Conservation (phyloP, 2,888 invertebrate species). For the Orchesellides sinensis region DNA sequence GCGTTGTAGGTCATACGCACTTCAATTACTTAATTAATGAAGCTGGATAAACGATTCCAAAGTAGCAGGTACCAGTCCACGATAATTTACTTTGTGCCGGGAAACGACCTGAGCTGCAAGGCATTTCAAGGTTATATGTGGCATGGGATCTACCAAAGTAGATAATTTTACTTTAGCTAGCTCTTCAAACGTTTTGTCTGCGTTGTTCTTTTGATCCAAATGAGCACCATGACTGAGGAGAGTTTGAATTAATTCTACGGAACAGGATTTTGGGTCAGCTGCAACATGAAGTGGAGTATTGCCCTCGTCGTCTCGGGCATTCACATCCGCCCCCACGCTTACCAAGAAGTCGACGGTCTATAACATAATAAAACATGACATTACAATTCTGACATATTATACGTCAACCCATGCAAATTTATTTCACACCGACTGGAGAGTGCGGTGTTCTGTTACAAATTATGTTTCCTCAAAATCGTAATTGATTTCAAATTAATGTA, state of each 20-base stretch:
- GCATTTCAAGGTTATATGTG: constrained; percentile 89
- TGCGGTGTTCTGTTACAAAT: constrained; percentile 31
- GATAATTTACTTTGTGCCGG: constrained; percentile 77
- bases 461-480: constrained; percentile 3
- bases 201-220: constrained; percentile 87
- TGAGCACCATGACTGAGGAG: constrained; percentile 90
- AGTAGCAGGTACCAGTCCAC: constrained; percentile 77
- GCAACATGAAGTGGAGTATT: constrained; percentile 94
- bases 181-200: constrained; percentile 86
- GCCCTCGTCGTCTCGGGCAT: constrained; percentile 87
- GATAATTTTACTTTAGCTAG: constrained; percentile 76
- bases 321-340: constrained; percentile 89
- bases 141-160: constrained; percentile 84
- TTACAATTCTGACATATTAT: constrained; percentile 27
- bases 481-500: constrained; percentile 52
- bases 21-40: constrained; percentile 75
- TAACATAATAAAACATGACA: constrained; percentile 76
- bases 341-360: constrained; percentile 86
- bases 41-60: constrained; percentile 78
- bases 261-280: constrained; percentile 81
- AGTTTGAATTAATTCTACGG: constrained; percentile 83
- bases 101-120: constrained; percentile 88
- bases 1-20: constrained; percentile 58
- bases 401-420: constrained; percentile 13
- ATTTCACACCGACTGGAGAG: constrained; percentile 22